These are phyloP conservation scores for Therioaphis trifolii DNA, from an alignment of 2,888 invertebrate genomes.

Conservation along the genomic window DNA sequence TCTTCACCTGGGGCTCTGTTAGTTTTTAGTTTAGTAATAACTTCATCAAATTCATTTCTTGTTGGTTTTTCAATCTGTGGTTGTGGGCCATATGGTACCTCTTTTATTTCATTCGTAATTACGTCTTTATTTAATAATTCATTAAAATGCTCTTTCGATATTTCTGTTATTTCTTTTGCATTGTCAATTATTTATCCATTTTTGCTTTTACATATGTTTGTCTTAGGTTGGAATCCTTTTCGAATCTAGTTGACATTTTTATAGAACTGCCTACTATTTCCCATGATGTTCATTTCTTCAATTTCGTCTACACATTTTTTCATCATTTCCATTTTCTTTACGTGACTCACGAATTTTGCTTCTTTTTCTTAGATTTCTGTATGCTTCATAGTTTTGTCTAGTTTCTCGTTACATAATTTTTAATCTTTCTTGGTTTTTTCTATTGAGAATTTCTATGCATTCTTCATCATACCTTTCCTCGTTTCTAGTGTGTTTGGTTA, in stretches of 20 bases:
- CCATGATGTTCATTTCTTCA: no score
- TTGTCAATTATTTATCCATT: no score
- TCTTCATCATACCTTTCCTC: no score
- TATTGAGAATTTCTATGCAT: no score
- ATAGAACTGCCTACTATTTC: not conserved
- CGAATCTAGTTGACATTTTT: not conserved
- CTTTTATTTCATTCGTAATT: not conserved
- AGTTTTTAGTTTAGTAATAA: not conserved
- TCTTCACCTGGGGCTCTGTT: not conserved
- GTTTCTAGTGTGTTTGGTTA: no score
- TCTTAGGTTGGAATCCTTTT: not conserved
- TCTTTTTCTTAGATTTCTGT: no score
- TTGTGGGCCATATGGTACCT: not conserved
- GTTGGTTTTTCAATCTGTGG: not conserved
- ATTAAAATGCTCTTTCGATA: not conserved
- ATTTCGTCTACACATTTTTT: no score
- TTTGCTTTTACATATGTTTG: not conserved
- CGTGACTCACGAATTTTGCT: no score
- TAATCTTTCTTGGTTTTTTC: no score
- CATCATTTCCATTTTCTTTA: no score
- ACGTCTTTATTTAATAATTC: not conserved
- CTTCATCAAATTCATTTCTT: not conserved
- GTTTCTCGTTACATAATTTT: no score
- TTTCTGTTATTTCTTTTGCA: not conserved
- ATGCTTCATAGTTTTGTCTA: no score